Base-by-base conservation (phyloP, 2,888 invertebrate genomes). In the Chelonus formosanus region DNA sequence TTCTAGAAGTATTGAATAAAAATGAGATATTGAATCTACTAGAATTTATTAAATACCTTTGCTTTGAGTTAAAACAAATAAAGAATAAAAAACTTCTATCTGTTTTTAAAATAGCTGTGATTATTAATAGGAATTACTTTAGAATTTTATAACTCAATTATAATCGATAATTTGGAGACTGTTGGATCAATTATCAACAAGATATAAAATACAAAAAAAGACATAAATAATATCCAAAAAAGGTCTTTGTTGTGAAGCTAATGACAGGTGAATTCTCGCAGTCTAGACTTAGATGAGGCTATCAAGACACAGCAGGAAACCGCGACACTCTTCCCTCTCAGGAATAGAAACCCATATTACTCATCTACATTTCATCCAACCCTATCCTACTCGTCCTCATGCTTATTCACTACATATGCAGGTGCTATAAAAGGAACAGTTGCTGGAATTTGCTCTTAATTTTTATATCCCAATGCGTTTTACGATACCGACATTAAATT, bases 401-500 rank as follows among this genome's bases (percentile, higher is more conserved):
- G 66, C 45, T 55, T 45, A 60, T 63, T 44, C 47, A 40, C 56
- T 65, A 50, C 48, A 54, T 63, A 67, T 40, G 20, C 31, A 52
- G 43, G 55, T 5, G 59, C 6, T 54, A 65, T 59, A 31, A 54
- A 60, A 48, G 61, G 60, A 60, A 65, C 58, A 54, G 54, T 50
- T 56, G 59, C 59, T 54, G 31, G 35, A 65, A 40, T 58, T 63
- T 63, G 50, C 61, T 81, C 82, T 80, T 80, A 80, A 81, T 82
- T 82, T 80, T 80, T 78, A 76, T 78, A 79, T 80, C 81, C 80
- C 80, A 82, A 80, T 79, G 79, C 80, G 78, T 80, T 79, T 82
- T 81, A 82, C 78, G 80, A 80, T 78, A 78, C 81, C 78, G 80
- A 80, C 81, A 82, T 82, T 81, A 82, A 82, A 80, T 82, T 20